Evolutionary conservation across 2,888 invertebrate genomes (phyloP).

Genomic region (Hyalella azteca): DNA sequence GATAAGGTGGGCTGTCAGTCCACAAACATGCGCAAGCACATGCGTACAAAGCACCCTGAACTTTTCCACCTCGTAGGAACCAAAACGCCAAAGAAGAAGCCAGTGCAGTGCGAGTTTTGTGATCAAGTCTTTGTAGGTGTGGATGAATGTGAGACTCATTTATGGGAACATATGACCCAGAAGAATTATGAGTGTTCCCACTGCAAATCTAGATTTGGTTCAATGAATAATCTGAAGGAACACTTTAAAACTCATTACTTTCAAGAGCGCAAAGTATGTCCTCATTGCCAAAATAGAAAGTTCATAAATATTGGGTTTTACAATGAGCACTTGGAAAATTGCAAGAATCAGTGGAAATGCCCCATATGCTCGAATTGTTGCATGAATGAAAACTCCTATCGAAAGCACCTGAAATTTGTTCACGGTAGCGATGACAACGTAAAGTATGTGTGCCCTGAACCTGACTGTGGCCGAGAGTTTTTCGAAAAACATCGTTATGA

Average conservation of each 20-base stretch:
- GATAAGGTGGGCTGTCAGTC: slow-evolving; percentile 53
- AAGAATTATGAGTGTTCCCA: slow-evolving; percentile 49
- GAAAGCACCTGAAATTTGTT: slow-evolving; percentile 46
- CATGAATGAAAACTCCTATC: slow-evolving; percentile 46
- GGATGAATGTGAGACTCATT: slow-evolving; percentile 49
- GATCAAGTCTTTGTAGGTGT: slow-evolving; percentile 42
- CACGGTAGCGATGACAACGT: slow-evolving; percentile 43
- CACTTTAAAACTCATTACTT: slow-evolving; percentile 56
- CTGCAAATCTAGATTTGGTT: slow-evolving; percentile 54
- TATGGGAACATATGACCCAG: slow-evolving; percentile 54
- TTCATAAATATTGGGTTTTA: slow-evolving; percentile 54
- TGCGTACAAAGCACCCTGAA: slow-evolving; percentile 55
- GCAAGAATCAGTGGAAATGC: slow-evolving; percentile 54
- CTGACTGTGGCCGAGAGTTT: slow-evolving; percentile 49
- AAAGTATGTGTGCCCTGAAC: slow-evolving; percentile 44
- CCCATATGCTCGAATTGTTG: slow-evolving; percentile 50
- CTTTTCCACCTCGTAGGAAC: slow-evolving; percentile 48
- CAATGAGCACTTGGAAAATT: slow-evolving; percentile 52
- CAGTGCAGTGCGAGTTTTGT: slow-evolving; percentile 52
- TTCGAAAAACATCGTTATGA: slow-evolving; percentile 48
- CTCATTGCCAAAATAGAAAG: slow-evolving; percentile 44
- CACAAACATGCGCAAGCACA: slow-evolving; percentile 54
- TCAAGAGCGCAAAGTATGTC: slow-evolving; percentile 46
- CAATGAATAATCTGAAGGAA: slow-evolving; percentile 49
- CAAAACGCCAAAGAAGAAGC: slow-evolving; percentile 52